These are phyloP conservation scores for Prunella strophiata DNA, from an alignment of 2,797 vertebrate genomes.

Conservation along the genomic window DNA sequence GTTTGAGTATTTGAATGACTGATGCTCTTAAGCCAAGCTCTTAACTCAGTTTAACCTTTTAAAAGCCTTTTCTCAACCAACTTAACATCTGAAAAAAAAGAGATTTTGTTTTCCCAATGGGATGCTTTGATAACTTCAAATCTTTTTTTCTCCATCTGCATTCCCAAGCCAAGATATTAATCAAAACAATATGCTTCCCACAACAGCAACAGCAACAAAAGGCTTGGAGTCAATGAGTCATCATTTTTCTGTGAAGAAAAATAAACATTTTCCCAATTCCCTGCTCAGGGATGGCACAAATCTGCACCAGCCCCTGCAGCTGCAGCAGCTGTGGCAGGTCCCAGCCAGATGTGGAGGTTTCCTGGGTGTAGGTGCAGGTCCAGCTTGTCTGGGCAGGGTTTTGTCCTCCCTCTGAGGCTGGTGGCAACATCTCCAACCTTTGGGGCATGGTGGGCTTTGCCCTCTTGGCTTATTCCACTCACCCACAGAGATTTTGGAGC, in stretches of 20 bases:
- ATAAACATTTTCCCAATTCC: background rate
- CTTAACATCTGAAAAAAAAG: background rate
- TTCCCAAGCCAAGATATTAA: slow-evolving; percentile 21
- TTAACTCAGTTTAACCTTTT: background rate
- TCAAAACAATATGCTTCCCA: slow-evolving; percentile 1
- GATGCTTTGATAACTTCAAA: background rate
- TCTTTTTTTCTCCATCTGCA: background rate
- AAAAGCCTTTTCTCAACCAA: background rate
- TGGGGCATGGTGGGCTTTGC: accelerated
- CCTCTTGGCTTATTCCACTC: background rate
- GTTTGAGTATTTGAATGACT: background rate
- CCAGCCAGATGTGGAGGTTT: background rate
- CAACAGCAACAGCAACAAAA: background rate
- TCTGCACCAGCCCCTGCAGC: background rate
- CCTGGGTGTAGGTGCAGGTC: background rate
- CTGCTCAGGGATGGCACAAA: background rate
- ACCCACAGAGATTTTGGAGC: background rate
- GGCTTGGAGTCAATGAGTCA: background rate
- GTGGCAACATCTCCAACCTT: background rate
- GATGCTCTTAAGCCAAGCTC: background rate
- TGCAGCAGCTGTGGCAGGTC: background rate
- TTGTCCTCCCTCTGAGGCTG: background rate
- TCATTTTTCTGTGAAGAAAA: background rate
- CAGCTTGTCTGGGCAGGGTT: background rate
- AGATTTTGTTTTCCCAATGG: background rate